These are phyloP conservation scores for Luperina testacea DNA, from an alignment of 2,888 invertebrate species.

Conservation along the genomic window DNA sequence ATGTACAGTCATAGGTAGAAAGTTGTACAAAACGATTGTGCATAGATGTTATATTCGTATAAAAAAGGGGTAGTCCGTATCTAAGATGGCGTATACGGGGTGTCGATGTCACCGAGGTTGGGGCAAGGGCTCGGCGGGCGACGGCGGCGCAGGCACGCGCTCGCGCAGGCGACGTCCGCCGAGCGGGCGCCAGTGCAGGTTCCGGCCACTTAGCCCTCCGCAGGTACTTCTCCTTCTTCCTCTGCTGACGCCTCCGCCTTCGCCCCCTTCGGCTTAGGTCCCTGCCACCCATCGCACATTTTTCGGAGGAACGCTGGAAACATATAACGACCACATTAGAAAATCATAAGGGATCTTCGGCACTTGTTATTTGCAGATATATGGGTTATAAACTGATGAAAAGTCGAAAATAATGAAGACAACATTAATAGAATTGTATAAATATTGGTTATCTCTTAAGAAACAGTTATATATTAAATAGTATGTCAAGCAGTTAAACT, in stretches of 20 bases:
- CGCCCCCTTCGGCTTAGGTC: conserved; percentile 70
- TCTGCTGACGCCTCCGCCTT: conserved; percentile 64
- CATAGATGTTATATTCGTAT: conserved; percentile 82
- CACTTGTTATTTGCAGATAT: conserved; percentile 56
- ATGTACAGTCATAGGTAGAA: conserved; percentile 87
- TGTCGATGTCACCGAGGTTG: conserved; percentile 70
- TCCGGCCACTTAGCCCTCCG: conserved; percentile 77
- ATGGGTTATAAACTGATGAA: conserved; percentile 50
- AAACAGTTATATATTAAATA: conserved; percentile 47
- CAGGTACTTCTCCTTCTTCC: conserved; percentile 75
- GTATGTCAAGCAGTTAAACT: conserved; percentile 56
- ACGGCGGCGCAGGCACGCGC: conserved; percentile 63
- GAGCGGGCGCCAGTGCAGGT: conserved; percentile 57
- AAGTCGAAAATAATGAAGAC: conserved; percentile 24
- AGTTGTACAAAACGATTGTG: conserved; percentile 84
- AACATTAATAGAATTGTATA: conserved; percentile 31
- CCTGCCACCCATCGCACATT: conserved; percentile 93
- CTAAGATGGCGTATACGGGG: conserved; percentile 83
- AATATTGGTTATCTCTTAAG: conserved; percentile 41
- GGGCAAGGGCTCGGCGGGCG: conserved; percentile 63
- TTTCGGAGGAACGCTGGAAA: conserved; percentile 95
- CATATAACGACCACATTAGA: conserved; percentile 24
- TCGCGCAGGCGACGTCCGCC: conserved; percentile 61
- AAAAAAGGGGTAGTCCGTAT: conserved; percentile 87
- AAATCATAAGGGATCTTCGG: conserved; percentile 7